Base-by-base conservation (phyloP, 2,797 vertebrate genomes). In the Perodicticus potto region DNA sequence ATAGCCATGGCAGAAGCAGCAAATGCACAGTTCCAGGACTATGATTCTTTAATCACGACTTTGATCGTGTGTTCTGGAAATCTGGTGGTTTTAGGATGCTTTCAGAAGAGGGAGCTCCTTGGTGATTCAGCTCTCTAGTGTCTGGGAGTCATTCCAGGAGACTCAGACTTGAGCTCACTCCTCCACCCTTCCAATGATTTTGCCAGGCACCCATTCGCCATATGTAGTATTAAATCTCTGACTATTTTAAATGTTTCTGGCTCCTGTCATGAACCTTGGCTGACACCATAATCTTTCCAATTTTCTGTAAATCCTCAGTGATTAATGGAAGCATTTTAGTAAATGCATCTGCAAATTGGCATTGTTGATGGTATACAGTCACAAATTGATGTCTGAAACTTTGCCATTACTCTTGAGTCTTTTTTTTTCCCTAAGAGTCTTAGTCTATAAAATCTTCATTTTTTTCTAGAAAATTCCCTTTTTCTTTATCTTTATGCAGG, bases 271-370 rank as follows among this genome's bases (percentile, higher is more conserved):
- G 86, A 94, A 55, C 78, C 45, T 55, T 78, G 27, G 78, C 86
- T 90, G 69, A 76, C 57, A 65, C 43, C 43, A 37, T 1, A 63
- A 12, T 85, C 16, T 63, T 74, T 29, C 61, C 16, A 19, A n/a
- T 89, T 88, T 81, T 89, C 91, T 63, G 11, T 61, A 86, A 70
- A 85, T 80, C 20, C 32, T 86, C 13, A 23, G 65, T 72, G 45
- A 49, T 91, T 76, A 83, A 59, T 81, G 76, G 86, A 45, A 69
- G 43, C 20, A 82, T 16, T 59, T 80, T 89, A 70, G 72, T 55
- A 72, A 94, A 84, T 77, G 29, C n/a, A 53, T 90, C 80, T 86
- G 61, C 57, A 86, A 43, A 72, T 29, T 34, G 65, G 59, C 86
- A 89, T 89, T 57, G 22, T 3, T 57, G 29, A n/a, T n/a, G 37